A percentile compares a stretch with the other conserved stretches of the same genome.
These are phyloP conservation scores for Gavialis gangeticus DNA, from an alignment of 2,113 vertebrate species.

Conservation along the genomic window DNA sequence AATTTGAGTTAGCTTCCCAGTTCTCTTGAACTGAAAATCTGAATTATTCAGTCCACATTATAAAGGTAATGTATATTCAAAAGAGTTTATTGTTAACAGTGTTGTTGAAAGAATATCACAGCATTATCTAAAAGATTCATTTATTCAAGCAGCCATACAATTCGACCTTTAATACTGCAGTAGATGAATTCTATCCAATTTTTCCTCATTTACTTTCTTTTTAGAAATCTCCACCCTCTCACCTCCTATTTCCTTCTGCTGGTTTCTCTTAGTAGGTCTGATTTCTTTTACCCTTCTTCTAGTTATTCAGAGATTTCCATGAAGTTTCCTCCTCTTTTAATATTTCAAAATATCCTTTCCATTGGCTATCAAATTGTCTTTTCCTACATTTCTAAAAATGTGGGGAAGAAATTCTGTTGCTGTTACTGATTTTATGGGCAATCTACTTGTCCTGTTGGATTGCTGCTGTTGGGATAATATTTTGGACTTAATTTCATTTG, in stretches of 20 bases:
- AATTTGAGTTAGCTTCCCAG: neutral
- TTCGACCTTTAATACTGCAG: neutral
- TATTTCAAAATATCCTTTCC: neutral
- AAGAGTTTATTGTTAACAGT: neutral
- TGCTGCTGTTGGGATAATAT: neutral
- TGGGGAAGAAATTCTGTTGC: neutral
- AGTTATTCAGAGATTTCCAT: neutral
- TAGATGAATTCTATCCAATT: neutral
- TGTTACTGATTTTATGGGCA: neutral
- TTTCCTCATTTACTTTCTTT: neutral
- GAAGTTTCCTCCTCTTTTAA: neutral
- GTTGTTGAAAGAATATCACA: neutral
- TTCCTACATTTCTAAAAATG: neutral
- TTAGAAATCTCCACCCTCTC: neutral
- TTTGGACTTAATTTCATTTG: slow-evolving; percentile 21
- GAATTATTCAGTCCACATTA: neutral
- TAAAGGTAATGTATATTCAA: neutral
- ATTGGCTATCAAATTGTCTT: neutral
- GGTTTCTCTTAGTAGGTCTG: neutral
- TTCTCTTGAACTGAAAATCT: neutral
- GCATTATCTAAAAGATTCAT: neutral
- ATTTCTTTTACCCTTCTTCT: neutral
- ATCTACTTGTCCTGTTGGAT: neutral
- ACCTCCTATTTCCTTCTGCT: neutral
- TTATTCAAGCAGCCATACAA: neutral